Percentiles rank a stretch among this genome's conserved stretches.
Evolutionary conservation across 1,140 invertebrate genomes (phyloP).

Genomic region (Ceratosolen solmsi): DNA sequence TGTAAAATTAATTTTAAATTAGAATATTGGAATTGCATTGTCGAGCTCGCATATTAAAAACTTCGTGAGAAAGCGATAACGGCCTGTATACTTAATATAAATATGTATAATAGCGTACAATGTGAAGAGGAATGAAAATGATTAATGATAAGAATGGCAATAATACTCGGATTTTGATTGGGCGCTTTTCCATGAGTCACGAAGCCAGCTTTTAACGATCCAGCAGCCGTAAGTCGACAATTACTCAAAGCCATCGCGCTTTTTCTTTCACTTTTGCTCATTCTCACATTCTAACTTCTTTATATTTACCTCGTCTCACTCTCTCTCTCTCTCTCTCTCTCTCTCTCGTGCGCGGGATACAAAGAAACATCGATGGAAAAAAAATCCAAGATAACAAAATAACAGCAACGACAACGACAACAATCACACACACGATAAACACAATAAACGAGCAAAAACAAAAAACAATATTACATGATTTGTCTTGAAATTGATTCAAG

Average conservation of each 20-base stretch:
- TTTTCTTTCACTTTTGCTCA: constrained; percentile 21
- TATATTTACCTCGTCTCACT: constrained; percentile 55
- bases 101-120: constrained; percentile 6
- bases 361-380: too few species aligned
- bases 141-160: constrained; percentile 39
- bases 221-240: constrained; percentile 65
- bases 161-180: constrained; percentile 22
- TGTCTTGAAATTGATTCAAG: too few species aligned
- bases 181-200: constrained; percentile 26
- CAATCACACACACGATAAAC: too few species aligned
- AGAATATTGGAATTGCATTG: too few species aligned
- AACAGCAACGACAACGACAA: too few species aligned
- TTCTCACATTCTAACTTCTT: constrained; percentile 52
- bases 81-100: constrained; percentile 18
- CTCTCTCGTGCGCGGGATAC: neutral
- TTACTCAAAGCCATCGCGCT: constrained; percentile 65
- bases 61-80: neutral
- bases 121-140: constrained; percentile 9
- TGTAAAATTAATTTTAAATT: too few species aligned
- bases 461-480: too few species aligned
- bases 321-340: neutral
- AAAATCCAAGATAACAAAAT: too few species aligned
- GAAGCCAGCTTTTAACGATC: constrained; percentile 62
- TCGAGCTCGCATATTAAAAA: too few species aligned
- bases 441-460: too few species aligned